phyloP scores from a whole-genome alignment of 2,797 vertebrate genomes.

The Rhabdophis nuchalis region DNA sequence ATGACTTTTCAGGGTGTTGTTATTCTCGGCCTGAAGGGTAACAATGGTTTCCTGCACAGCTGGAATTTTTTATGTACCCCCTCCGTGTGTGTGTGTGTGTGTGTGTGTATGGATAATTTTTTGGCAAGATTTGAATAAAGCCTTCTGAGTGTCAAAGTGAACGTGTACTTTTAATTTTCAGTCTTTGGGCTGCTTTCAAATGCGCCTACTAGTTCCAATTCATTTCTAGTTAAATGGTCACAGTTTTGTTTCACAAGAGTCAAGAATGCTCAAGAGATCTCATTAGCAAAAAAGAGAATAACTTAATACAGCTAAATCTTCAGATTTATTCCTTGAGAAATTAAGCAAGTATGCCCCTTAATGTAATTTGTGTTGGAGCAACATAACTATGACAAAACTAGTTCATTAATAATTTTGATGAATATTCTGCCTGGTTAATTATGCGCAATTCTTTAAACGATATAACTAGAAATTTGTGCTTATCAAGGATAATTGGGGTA shows the following conservation, averaged over 20 bases:
- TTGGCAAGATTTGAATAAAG: slow-evolving; percentile 28
- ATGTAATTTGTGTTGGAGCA: slow-evolving; percentile 29
- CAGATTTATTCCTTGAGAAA: slow-evolving; percentile 23
- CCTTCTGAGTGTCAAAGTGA: not conserved
- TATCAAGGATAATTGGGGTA: not conserved
- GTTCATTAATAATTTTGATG: slow-evolving; percentile 1
- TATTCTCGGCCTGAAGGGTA: not conserved
- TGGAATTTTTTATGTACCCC: not conserved
- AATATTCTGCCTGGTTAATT: slow-evolving; percentile 7
- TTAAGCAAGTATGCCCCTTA: slow-evolving; percentile 27
- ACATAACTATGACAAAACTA: slow-evolving; percentile 23
- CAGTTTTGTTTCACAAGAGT: slow-evolving; percentile 45
- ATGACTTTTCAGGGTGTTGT: not conserved
- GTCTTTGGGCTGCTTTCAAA: slow-evolving; percentile 38
- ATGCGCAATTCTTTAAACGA: not conserved
- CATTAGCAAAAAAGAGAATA: slow-evolving; percentile 46
- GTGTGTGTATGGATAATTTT: slow-evolving; percentile 27
- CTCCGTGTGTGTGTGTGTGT: not conserved
- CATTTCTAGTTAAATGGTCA: slow-evolving; percentile 57
- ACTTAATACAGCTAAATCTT: slow-evolving; percentile 25
- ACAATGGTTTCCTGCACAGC: not conserved
- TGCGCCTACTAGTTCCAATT: slow-evolving; percentile 42
- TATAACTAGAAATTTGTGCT: not conserved
- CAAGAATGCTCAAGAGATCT: slow-evolving; percentile 56
- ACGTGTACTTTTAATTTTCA: slow-evolving; percentile 32